Base-by-base conservation (phyloP, 2,888 invertebrate species). In the Tetrapedia diversipes region DNA sequence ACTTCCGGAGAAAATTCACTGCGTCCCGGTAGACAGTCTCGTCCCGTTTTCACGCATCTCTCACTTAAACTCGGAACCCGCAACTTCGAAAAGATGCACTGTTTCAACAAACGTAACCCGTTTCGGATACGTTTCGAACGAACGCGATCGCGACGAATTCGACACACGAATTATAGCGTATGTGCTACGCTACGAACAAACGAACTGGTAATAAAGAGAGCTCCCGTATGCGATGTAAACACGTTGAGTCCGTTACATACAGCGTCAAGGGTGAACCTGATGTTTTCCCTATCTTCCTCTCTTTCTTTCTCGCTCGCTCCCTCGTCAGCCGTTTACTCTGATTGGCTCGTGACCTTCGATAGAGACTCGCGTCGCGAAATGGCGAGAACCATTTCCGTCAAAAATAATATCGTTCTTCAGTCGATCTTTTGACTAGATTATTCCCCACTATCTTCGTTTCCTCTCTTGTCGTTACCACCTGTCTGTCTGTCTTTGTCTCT, bases 361-460 rank as follows among this genome's bases (percentile, higher is more conserved):
- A 27, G 29, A 47, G 45, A 41, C 37, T 37, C 37, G 19, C 43
- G 45, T 43, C 29, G 7, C 34, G 34, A 53, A 51, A 41, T 8
- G n/a, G 19, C 14, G 24, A 41, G 11, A n/a, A 57, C n/a, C 14
- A 32, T 67, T 8, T 14, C 14, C 22, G 32, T 19, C 39, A 49
- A 73, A 56, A 73, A 56, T 72, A 51, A n/a, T 24, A 45, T 39
- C 24, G 14, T 27, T 27, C 27, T 19, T 10, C 43, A 27, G 19
- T 49, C 22, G 53, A 37, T 51, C 45, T 24, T 39, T 56, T 75
- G 77, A 77, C 77, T 77, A 77, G 77, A 77, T 74, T 75, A 59
- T 64, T 74, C 43, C 19, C 45, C 16, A 37, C 7, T 65, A 34
- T 41, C 41, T 11, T 57, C 32, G n/a, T n/a, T n/a, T n/a, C 37